Evolutionary conservation across 2,113 vertebrate genomes (phyloP), one percentile per base, ranked within the genome.

Genomic region (Numenius arquata): DNA sequence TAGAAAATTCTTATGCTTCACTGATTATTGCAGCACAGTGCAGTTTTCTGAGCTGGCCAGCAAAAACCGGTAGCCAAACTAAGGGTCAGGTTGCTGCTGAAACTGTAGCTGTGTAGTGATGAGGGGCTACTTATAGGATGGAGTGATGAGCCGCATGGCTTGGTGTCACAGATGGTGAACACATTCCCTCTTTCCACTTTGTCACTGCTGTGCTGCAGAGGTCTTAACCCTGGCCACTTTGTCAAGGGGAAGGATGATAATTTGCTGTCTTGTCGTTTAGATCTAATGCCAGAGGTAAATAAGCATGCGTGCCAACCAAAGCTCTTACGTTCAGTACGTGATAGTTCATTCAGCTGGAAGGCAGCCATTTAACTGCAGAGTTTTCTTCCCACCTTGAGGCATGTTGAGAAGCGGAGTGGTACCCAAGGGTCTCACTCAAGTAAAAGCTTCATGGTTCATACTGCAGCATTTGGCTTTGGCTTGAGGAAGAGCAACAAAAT

Each of bases 401-500:
- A 27, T 9, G 34, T 59, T 66, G 77, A 79, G 80, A 72, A 65
- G 43, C n/a, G 70, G 71, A 41, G 76, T 3, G 25, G 43, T 21
- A 5, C 55, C 45, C 55, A 18, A 50, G 79, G 27, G 43, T 66
- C 53, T 65, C 47, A 29, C 45, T 25, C 41, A 61, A 56, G 36
- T 40, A 18, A 90, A 84, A 90, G 13, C 25, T 58, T 80, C 25
- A 4, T 19, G 23, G 12, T 32, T 73, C 34, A 18, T 11, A 27
- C 23, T 15, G 30, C 43, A 58, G 75, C 23, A 22, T 41, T 68
- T 62, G 23, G 53, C 15, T 84, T 75, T 32, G 45, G 18, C 48
- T 59, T 12, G 53, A 62, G 34, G 30, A 81, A 23, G 15, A 50
- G n/a, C 66, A 58, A 32, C 0, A 0, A 30, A 56, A 55, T 27